phyloP scores from a whole-genome alignment of 2,888 invertebrate genomes.

The Andrena haemorrhoa region DNA sequence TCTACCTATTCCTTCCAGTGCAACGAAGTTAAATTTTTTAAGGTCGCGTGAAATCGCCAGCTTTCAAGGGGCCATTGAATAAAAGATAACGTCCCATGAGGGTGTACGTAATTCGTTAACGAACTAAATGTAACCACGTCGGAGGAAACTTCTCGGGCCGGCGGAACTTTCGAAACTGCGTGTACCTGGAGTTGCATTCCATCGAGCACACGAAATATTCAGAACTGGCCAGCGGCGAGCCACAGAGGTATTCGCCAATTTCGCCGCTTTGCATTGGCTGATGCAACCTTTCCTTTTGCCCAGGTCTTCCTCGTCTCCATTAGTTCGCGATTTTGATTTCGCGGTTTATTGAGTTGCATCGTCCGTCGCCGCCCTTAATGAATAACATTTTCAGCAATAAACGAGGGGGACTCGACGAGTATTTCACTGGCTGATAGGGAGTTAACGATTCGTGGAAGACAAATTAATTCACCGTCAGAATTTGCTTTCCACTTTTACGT shows the following conservation, averaged over 20 bases:
- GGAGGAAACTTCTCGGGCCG: slow-evolving; percentile 18
- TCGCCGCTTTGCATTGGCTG: slow-evolving; percentile 30
- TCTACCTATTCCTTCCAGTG: background rate
- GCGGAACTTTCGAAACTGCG: slow-evolving; percentile 45
- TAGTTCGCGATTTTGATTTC: slow-evolving; percentile 48
- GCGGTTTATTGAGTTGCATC: slow-evolving; percentile 31
- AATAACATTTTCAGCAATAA: slow-evolving; percentile 8
- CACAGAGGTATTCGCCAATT: slow-evolving; percentile 50
- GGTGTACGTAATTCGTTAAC: slow-evolving; percentile 39
- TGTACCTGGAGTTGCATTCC: slow-evolving; percentile 38
- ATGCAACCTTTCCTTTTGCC: slow-evolving; percentile 25
- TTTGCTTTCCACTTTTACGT: slow-evolving; percentile 2
- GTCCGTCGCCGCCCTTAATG: slow-evolving; percentile 30
- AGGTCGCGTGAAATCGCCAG: background rate
- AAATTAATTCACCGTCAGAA: background rate
- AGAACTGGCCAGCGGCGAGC: slow-evolving; percentile 37
- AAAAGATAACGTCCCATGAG: slow-evolving; percentile 30
- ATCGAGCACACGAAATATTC: slow-evolving; percentile 55
- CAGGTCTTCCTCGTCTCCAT: slow-evolving; percentile 31
- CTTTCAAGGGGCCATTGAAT: slow-evolving; percentile 19
- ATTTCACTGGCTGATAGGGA: background rate
- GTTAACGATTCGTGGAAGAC: slow-evolving; percentile 17
- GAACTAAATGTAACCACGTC: slow-evolving; percentile 39
- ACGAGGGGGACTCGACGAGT: slow-evolving; percentile 2
- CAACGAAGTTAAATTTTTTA: background rate